Percentiles rank a stretch among this genome's conserved stretches.
Evolutionary conservation across 1,140 invertebrate species (phyloP).

Genomic region (Drosophila azteca): DNA sequence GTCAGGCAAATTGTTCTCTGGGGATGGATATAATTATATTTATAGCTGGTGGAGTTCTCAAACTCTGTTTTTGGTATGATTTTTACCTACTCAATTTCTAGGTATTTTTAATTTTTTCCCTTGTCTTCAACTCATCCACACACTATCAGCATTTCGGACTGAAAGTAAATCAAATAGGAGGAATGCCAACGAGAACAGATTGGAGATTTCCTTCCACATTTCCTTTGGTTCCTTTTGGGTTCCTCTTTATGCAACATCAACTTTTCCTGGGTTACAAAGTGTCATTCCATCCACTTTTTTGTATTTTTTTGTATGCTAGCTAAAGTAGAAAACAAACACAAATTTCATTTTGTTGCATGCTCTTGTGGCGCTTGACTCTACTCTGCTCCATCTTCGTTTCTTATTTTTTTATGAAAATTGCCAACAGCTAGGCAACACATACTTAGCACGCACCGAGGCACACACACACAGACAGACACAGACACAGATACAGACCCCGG

Average conservation of each 20-base stretch:
- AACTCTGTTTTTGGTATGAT: too few species aligned
- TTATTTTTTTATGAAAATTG: conserved; percentile 54
- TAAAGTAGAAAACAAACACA: conserved; percentile 63
- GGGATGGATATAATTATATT: too few species aligned
- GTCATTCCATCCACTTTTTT: conserved; percentile 54
- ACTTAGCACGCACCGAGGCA: conserved; percentile 59
- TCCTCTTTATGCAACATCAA: conserved; percentile 3
- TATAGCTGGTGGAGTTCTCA: too few species aligned
- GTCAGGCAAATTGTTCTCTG: too few species aligned
- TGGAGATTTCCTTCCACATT: conserved; percentile 41
- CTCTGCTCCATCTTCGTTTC: conserved; percentile 9
- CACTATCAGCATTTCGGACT: conserved; percentile 20
- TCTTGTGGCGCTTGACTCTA: conserved; percentile 14
- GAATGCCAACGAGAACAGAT: conserved; percentile 41
- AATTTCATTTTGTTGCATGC: conserved; percentile 62
- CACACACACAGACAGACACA: conserved; percentile 4
- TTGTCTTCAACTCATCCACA: background rate
- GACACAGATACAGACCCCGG: background rate
- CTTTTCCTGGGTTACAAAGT: conserved; percentile 51
- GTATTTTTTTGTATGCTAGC: conserved; percentile 19
- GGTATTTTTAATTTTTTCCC: too few species aligned
- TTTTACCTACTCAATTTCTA: too few species aligned
- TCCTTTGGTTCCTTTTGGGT: conserved; percentile 13
- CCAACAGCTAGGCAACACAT: conserved; percentile 79
- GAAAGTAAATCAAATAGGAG: background rate